phyloP scores from a whole-genome alignment of 1,140 invertebrate genomes.

The Rhyacophila brunnea region DNA sequence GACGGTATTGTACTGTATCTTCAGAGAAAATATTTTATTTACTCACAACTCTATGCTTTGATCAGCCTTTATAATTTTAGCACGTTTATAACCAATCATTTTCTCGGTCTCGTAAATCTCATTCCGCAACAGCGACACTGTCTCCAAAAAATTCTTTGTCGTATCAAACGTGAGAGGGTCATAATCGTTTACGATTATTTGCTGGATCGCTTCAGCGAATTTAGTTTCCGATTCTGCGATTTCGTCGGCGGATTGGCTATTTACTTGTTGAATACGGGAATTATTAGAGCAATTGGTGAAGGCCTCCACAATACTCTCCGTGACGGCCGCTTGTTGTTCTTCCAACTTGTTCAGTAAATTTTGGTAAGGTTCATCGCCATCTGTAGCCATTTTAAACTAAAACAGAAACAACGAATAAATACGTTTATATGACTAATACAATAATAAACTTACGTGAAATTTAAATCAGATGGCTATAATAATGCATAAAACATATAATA shows the following conservation, averaged over 20 bases:
- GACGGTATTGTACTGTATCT: no score
- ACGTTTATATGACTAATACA: background rate
- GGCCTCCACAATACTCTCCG: constrained; percentile 15
- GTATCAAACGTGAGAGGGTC: constrained; percentile 27
- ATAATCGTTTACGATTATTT: constrained; percentile 21
- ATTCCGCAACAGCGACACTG: constrained; percentile 35
- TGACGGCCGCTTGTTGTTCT: constrained; percentile 15
- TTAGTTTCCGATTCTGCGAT: constrained; percentile 6
- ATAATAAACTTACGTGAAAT: background rate
- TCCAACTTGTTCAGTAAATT: constrained; percentile 12
- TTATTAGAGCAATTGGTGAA: constrained; percentile 19
- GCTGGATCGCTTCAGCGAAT: constrained; percentile 12
- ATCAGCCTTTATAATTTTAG: constrained; percentile 41
- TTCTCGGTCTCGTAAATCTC: constrained; percentile 44
- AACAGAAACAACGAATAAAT: background rate
- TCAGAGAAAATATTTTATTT: background rate
- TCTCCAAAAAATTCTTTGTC: constrained; percentile 22
- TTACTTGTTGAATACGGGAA: background rate
- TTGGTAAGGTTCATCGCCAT: constrained; percentile 3
- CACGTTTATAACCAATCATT: constrained; percentile 42
- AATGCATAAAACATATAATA: no score
- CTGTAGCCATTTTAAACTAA: background rate
- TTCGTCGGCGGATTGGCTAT: constrained; percentile 1
- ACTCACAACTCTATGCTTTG: constrained; percentile 45
- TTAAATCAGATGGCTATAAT: no score